Evolutionary conservation across 2,113 vertebrate species (phyloP).

Genomic region (Pongo abelii): DNA sequence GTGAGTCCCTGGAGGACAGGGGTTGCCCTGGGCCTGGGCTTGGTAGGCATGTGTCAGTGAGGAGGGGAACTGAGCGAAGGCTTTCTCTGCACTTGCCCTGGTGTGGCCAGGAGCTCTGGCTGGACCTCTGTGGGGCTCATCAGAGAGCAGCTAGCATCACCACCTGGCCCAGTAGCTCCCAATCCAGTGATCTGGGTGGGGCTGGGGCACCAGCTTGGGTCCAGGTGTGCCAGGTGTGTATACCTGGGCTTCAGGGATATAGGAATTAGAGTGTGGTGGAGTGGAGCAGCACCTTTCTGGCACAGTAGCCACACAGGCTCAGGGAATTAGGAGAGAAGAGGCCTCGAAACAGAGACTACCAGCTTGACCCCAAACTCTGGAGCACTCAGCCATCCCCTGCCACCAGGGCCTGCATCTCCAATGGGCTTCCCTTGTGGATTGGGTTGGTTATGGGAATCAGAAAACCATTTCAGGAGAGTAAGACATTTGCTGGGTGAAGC

Average conservation of each 20-base stretch:
- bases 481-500: neutral
- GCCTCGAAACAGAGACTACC: neutral
- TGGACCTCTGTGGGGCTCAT: neutral
- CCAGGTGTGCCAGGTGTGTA: neutral
- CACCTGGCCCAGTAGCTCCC: neutral
- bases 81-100: neutral
- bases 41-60: neutral
- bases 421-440: neutral
- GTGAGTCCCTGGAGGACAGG: neutral
- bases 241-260: neutral
- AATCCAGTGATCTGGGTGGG: neutral
- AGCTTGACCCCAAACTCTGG: neutral
- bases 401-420: neutral
- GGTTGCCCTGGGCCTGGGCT: neutral
- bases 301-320: neutral
- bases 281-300: neutral
- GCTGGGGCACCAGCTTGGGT: neutral
- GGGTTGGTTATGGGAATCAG: neutral
- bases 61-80: neutral
- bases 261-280: neutral
- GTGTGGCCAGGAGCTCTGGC: neutral
- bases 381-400: too few species aligned
- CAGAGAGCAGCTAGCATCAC: neutral
- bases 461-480: neutral
- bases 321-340: neutral